Conservation (phyloP, 2,797 vertebrate species). For the Lagodon rhomboides region DNA sequence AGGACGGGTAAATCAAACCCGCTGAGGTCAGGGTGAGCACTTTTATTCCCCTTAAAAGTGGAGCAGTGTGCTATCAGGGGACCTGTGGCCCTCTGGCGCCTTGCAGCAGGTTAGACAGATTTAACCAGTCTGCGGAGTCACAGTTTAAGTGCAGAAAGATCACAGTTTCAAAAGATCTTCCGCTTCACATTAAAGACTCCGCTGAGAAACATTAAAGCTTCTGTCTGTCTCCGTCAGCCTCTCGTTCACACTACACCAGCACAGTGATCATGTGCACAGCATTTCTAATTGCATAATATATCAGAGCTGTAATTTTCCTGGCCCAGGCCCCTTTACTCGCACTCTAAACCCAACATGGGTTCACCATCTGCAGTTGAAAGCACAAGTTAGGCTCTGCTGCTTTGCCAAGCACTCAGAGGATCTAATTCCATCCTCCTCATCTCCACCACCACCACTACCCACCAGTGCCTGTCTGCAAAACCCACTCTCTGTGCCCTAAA, state of each 20-base stretch:
- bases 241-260: slow-evolving; percentile 26
- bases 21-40: slow-evolving; percentile 80
- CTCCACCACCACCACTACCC: slow-evolving; percentile 79
- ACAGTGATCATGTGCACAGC: slow-evolving; percentile 48
- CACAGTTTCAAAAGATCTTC: slow-evolving; percentile 59
- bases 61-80: slow-evolving; percentile 73
- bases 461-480: slow-evolving; percentile 72
- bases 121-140: slow-evolving; percentile 76
- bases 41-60: slow-evolving; percentile 84
- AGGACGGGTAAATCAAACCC: slow-evolving; percentile 85
- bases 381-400: slow-evolving; percentile 80
- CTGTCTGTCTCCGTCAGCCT: slow-evolving; percentile 43
- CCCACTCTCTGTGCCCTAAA: slow-evolving; percentile 77
- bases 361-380: slow-evolving; percentile 87
- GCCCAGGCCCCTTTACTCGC: slow-evolving; percentile 68
- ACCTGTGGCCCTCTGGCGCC: slow-evolving; percentile 79
- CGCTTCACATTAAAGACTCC: slow-evolving; percentile 53
- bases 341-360: slow-evolving; percentile 74
- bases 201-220: slow-evolving; percentile 51
- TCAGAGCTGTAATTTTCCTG: slow-evolving; percentile 83
- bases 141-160: slow-evolving; percentile 65
- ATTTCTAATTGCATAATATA: slow-evolving; percentile 87
- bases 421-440: slow-evolving; percentile 82
- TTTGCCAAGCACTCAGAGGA: slow-evolving; percentile 77
- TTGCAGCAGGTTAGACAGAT: slow-evolving; percentile 65